Evolutionary conservation across 2,113 vertebrate species (phyloP).

Genomic region (Sylvietta virens): DNA sequence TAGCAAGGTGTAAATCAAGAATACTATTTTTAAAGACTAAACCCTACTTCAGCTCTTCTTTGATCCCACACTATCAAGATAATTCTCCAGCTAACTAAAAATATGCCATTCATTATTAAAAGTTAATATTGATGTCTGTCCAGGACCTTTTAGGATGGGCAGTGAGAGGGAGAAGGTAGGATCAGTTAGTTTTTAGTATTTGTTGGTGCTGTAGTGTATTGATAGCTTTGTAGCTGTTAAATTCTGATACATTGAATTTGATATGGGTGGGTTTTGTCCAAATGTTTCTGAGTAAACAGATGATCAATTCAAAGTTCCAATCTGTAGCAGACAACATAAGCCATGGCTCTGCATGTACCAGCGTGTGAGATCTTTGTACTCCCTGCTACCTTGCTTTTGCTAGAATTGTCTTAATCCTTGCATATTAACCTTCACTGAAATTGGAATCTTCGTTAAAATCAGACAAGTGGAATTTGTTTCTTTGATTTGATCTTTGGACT

Average conservation of each 20-base stretch:
- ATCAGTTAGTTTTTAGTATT: background rate
- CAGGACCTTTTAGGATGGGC: background rate
- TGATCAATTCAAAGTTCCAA: background rate
- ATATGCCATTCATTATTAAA: background rate
- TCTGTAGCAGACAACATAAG: background rate
- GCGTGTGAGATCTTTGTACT: background rate
- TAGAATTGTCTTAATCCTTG: background rate
- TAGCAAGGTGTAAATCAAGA: background rate
- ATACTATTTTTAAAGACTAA: background rate
- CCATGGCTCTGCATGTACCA: background rate
- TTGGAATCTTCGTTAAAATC: background rate
- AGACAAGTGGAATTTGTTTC: background rate
- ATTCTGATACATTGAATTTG: background rate
- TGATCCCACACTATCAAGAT: background rate
- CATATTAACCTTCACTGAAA: background rate
- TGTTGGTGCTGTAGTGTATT: background rate
- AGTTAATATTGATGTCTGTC: background rate
- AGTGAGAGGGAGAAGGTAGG: background rate
- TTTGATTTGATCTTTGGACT: background rate
- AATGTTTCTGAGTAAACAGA: background rate
- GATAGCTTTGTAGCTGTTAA: background rate
- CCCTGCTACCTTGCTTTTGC: background rate
- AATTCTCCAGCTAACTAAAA: background rate
- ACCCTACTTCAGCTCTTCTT: background rate
- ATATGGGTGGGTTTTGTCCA: background rate